Evolutionary conservation across 2,113 vertebrate species (phyloP).

Genomic region (Taxidea taxus): DNA sequence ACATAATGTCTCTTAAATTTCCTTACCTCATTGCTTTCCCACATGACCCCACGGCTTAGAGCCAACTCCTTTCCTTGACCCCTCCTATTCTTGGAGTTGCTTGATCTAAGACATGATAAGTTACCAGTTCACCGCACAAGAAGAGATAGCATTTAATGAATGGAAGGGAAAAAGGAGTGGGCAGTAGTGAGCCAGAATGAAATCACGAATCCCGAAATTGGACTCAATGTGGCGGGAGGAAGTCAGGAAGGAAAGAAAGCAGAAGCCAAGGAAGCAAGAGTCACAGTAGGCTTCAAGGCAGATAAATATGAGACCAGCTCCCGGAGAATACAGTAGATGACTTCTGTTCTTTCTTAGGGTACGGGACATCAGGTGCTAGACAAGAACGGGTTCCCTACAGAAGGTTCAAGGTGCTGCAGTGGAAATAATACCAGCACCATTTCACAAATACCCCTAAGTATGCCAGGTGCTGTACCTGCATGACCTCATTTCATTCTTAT

Average conservation of each 20-base stretch:
- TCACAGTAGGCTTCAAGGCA: neutral
- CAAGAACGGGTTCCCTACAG: neutral
- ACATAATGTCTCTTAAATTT: neutral
- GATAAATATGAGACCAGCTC: neutral
- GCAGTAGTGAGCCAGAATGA: neutral
- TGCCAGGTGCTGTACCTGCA: too few relatives aligned
- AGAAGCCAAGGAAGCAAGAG: neutral
- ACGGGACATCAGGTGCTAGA: neutral
- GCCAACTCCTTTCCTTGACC: neutral
- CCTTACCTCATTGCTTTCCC: neutral
- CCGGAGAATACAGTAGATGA: neutral
- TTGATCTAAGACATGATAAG: neutral
- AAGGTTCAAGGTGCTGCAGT: neutral
- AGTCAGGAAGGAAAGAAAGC: neutral
- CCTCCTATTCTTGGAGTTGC: neutral
- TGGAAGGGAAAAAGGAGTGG: neutral
- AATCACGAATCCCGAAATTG: neutral
- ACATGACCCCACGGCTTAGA: neutral
- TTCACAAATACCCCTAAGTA: neutral
- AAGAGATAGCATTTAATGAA: neutral
- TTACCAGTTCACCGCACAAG: neutral
- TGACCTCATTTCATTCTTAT: neutral
- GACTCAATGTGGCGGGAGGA: neutral
- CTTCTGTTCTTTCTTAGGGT: neutral
- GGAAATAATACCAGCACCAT: neutral